phyloP scores from a whole-genome alignment of 2,113 vertebrate genomes.

The Phasianus colchicus region DNA sequence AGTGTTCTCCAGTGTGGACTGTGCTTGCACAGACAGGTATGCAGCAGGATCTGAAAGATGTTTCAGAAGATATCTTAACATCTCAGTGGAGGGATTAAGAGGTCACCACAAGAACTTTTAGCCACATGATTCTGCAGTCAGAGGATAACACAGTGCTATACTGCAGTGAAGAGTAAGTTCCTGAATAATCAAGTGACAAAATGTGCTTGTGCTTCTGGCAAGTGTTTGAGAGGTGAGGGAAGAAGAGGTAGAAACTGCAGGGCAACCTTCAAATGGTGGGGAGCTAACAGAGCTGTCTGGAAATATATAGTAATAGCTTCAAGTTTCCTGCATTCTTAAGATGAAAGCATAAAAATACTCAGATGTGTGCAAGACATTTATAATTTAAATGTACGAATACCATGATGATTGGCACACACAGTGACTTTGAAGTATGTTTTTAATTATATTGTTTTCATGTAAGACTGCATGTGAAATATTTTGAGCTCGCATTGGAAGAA shows the following conservation, averaged over 20 bases:
- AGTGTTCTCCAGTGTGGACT: neutral
- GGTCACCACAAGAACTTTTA: neutral
- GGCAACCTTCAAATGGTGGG: neutral
- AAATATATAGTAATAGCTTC: fast-evolving
- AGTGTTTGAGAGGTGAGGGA: neutral
- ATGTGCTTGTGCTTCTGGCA: neutral
- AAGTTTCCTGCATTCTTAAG: neutral
- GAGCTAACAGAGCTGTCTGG: neutral
- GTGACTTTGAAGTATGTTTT: neutral
- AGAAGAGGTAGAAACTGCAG: neutral
- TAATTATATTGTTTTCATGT: constrained; percentile 11
- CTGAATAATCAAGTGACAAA: neutral
- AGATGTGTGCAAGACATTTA: neutral
- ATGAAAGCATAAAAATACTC: neutral
- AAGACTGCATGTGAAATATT: constrained; percentile 22
- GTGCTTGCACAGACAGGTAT: neutral
- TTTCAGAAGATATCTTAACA: neutral
- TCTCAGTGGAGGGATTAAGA: neutral
- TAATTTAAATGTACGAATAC: neutral
- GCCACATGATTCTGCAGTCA: neutral
- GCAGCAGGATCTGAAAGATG: neutral
- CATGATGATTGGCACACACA: neutral
- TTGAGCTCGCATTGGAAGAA: constrained; percentile 13
- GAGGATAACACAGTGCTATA: neutral
- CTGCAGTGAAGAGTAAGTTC: neutral